Evolutionary conservation across 2,797 vertebrate genomes (phyloP).

Genomic region (Denticeps clupeoides): DNA sequence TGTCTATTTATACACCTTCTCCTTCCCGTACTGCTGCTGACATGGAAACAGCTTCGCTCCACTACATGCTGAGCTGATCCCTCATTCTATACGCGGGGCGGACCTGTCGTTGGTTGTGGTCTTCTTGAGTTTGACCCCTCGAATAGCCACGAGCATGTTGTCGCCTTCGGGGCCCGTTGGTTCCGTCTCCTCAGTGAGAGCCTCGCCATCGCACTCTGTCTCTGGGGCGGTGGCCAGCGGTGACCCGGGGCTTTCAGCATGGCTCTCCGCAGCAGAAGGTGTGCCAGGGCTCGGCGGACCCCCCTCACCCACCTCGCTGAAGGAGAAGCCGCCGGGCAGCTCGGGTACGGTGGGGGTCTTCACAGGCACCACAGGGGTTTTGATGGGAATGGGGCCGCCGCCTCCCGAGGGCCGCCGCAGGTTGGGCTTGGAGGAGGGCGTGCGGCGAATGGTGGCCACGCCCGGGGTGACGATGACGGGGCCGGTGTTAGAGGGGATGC

Average conservation of each 20-base stretch:
- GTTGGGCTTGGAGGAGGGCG: constrained; percentile 78
- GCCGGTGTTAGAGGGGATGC: constrained; percentile 67
- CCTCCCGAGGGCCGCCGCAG: constrained; percentile 47
- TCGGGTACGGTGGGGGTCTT: constrained; percentile 81
- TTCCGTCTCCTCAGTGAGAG: constrained; percentile 52
- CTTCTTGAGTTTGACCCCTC: constrained; percentile 81
- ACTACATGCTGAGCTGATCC: not conserved
- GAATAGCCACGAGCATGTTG: constrained; percentile 79
- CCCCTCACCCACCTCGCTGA: constrained; percentile 52
- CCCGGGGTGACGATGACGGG: constrained; percentile 69
- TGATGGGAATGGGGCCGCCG: constrained; percentile 61
- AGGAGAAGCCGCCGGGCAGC: constrained; percentile 37
- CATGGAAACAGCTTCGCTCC: not conserved
- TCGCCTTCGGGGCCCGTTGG: constrained; percentile 58
- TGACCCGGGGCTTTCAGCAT: too few relatives aligned
- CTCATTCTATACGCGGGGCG: constrained; percentile 71
- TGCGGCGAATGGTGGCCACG: constrained; percentile 64
- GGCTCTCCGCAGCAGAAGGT: too few relatives aligned
- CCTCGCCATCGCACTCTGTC: constrained; percentile 22
- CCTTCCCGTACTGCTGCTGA: not conserved
- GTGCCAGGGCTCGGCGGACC: constrained; percentile 36
- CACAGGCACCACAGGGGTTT: constrained; percentile 57
- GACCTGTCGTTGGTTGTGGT: constrained; percentile 77
- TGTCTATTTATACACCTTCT: not conserved
- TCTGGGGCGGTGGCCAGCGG: constrained; percentile 44